A percentile compares a stretch with the other conserved stretches of the same genome.
Evolutionary conservation across 2,113 vertebrate genomes (phyloP).

Genomic region (Candoia aspera): DNA sequence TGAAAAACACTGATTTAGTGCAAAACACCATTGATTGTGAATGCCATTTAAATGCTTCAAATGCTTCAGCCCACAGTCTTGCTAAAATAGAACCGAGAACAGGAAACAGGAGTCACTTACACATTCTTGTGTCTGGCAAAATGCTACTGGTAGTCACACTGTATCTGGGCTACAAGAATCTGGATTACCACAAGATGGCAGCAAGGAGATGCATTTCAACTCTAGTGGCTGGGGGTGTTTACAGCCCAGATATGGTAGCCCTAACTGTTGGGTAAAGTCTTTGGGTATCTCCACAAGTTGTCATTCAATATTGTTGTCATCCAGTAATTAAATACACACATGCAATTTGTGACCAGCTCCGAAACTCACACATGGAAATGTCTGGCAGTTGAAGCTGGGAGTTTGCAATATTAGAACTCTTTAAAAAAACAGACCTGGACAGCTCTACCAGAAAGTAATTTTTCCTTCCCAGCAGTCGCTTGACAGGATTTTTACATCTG

Average conservation of each 20-base stretch:
- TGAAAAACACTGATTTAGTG: background rate
- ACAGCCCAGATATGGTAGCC: background rate
- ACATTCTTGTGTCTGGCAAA: background rate
- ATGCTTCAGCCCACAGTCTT: background rate
- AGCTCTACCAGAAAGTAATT: conserved; percentile 4
- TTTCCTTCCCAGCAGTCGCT: background rate
- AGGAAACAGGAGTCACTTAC: background rate
- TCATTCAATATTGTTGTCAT: background rate
- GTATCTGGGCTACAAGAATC: background rate
- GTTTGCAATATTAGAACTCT: background rate
- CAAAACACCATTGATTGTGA: background rate
- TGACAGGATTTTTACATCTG: background rate
- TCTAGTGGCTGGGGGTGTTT: background rate
- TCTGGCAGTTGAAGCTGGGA: background rate
- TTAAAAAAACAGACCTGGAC: background rate
- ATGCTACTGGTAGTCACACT: background rate
- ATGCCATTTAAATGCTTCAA: background rate
- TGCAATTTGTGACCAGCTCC: background rate
- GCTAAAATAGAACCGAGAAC: background rate
- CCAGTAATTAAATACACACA: background rate
- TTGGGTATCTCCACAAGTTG: background rate
- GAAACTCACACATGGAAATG: background rate
- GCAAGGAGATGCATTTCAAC: background rate
- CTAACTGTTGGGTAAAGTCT: background rate
- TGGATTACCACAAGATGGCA: background rate